Evolutionary conservation across 1,140 invertebrate genomes (phyloP).

Genomic region (Bombus sylvicola): DNA sequence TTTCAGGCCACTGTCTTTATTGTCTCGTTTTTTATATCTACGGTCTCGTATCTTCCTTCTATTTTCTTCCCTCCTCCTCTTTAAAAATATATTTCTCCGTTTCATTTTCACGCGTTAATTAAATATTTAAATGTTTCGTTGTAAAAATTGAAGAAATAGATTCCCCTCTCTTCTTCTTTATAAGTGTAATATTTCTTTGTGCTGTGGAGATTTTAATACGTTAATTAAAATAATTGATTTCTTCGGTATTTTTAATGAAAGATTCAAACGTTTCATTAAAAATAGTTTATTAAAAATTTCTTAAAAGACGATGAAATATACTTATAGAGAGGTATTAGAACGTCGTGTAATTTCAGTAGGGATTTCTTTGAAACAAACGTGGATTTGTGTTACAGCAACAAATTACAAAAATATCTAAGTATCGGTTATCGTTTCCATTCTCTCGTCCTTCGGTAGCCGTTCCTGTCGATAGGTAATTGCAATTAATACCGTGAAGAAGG

Average conservation of each 20-base stretch:
- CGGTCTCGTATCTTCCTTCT: background rate
- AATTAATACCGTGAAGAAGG: background rate
- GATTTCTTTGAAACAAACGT: background rate
- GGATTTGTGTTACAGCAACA: background rate
- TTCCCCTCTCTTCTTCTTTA: background rate
- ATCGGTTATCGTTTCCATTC: constrained; percentile 7
- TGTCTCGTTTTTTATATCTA: background rate
- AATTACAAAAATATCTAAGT: background rate
- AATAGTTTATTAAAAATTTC: background rate
- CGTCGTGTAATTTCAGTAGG: background rate
- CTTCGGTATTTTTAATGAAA: background rate
- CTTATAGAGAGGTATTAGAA: background rate
- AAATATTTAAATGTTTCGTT: background rate
- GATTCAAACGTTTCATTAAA: background rate
- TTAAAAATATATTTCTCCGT: background rate
- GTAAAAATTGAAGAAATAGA: background rate
- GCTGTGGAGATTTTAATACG: too few relatives aligned
- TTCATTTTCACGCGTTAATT: background rate
- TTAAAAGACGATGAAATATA: background rate
- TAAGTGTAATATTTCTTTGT: too few relatives aligned
- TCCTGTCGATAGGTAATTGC: background rate
- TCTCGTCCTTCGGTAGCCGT: background rate
- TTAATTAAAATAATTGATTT: too few relatives aligned
- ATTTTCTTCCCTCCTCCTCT: background rate
- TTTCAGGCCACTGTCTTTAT: background rate